phyloP scores from a whole-genome alignment of 2,113 vertebrate species.

The Thermophis baileyi region DNA sequence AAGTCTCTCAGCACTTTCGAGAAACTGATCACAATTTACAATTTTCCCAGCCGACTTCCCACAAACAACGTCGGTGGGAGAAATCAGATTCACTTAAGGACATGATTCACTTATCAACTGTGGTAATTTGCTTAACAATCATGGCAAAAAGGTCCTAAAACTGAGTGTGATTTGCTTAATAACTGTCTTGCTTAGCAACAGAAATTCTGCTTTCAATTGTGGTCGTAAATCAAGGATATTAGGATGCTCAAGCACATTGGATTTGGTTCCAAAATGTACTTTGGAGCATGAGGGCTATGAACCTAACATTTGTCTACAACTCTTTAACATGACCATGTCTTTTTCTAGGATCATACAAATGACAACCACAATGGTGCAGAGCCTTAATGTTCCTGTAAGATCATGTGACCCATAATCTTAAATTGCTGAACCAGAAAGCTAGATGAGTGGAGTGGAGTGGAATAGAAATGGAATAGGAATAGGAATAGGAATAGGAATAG shows the following conservation, averaged over 20 bases:
- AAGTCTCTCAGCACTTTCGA: not conserved
- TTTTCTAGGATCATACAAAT: not conserved
- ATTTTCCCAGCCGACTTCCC: not conserved
- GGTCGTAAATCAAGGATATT: too few relatives aligned
- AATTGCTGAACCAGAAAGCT: not conserved
- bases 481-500: too few relatives aligned
- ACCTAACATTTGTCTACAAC: not conserved
- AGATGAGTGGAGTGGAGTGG: not conserved
- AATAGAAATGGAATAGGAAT: too few relatives aligned
- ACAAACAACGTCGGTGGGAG: too few relatives aligned
- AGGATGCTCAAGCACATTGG: not conserved
- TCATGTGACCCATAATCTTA: not conserved
- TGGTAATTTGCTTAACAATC: too few relatives aligned
- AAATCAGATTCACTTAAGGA: too few relatives aligned
- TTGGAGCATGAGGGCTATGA: not conserved
- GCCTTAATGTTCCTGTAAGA: not conserved
- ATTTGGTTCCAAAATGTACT: not conserved
- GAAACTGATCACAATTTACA: not conserved
- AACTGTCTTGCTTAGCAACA: too few relatives aligned
- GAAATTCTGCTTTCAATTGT: too few relatives aligned
- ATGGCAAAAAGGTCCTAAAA: too few relatives aligned
- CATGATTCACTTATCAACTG: too few relatives aligned
- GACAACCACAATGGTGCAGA: not conserved
- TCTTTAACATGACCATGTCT: not conserved
- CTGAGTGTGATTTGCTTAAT: too few relatives aligned